These are phyloP conservation scores for Epistrophella euchroma DNA, from an alignment of 2,888 invertebrate species.

Conservation along the genomic window DNA sequence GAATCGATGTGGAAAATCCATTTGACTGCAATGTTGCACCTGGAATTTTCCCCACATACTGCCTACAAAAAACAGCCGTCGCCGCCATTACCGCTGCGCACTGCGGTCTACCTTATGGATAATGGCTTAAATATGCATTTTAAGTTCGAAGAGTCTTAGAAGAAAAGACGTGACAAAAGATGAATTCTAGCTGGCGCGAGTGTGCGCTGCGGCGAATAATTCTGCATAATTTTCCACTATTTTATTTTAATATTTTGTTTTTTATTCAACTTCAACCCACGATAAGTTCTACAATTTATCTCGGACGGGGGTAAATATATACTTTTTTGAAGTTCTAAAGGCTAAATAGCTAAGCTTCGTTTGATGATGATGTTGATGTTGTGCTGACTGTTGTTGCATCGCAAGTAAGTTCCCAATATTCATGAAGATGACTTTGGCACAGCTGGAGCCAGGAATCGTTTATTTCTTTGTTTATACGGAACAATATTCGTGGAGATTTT, in stretches of 20 bases:
- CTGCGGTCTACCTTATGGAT: slow-evolving; percentile 54
- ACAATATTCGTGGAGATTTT: slow-evolving; percentile 69
- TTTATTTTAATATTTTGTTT: slow-evolving; percentile 28
- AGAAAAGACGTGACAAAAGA: slow-evolving; percentile 71
- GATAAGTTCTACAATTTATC: slow-evolving; percentile 43
- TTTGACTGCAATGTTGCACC: slow-evolving; percentile 48
- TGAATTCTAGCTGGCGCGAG: slow-evolving; percentile 59
- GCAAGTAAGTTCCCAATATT: slow-evolving; percentile 50
- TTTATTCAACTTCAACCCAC: slow-evolving; percentile 35
- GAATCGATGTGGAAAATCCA: slow-evolving; percentile 41
- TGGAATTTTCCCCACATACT: slow-evolving; percentile 36
- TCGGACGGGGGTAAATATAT: background rate
- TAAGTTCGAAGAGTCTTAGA: slow-evolving; percentile 50
- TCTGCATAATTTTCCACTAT: slow-evolving; percentile 72
- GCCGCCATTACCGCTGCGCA: slow-evolving; percentile 6
- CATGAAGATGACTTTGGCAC: slow-evolving; percentile 60
- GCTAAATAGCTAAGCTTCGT: slow-evolving; percentile 46
- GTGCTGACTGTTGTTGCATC: slow-evolving; percentile 12
- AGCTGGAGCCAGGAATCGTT: slow-evolving; percentile 57
- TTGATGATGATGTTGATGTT: slow-evolving; percentile 48
- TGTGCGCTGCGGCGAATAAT: slow-evolving; percentile 75
- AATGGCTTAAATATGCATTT: slow-evolving; percentile 72
- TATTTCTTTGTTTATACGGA: slow-evolving; percentile 17
- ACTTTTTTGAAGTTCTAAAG: slow-evolving; percentile 37
- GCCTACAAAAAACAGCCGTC: slow-evolving; percentile 2